These are phyloP conservation scores for Copsychus sechellarum DNA, from an alignment of 2,113 vertebrate species.

Conservation along the genomic window DNA sequence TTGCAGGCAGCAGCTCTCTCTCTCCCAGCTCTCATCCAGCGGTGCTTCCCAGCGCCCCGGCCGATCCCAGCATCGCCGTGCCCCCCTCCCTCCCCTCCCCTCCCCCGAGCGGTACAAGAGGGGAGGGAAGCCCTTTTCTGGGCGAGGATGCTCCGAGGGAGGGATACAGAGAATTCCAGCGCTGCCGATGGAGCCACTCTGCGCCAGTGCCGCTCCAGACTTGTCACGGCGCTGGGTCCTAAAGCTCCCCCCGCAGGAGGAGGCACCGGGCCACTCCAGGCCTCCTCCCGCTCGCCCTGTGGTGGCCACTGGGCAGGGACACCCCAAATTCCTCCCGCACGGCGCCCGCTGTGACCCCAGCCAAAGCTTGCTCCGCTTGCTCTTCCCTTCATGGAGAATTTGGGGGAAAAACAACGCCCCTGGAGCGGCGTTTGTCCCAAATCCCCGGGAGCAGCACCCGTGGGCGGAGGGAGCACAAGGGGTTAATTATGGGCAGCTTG, in stretches of 20 bases:
- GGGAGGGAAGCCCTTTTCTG: constrained; percentile 11
- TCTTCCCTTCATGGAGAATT: accelerated
- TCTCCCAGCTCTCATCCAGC: neutral
- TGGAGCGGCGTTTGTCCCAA: neutral
- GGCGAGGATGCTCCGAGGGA: constrained; percentile 31
- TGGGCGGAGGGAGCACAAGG: accelerated
- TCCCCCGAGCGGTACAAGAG: neutral
- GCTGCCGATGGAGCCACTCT: constrained; percentile 85
- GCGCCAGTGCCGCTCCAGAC: constrained; percentile 83
- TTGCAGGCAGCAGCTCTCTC: neutral
- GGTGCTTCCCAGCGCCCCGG: neutral
- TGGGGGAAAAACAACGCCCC: too few species aligned
- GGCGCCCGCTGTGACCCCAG: neutral
- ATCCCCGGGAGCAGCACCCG: neutral
- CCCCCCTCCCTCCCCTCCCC: neutral
- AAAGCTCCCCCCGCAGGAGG: constrained; percentile 68
- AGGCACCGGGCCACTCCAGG: neutral
- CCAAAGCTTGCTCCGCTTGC: accelerated
- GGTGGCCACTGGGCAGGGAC: accelerated
- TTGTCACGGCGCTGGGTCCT: constrained; percentile 86
- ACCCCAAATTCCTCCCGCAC: neutral
- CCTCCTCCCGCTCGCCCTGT: neutral
- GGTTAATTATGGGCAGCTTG: neutral
- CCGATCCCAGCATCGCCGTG: neutral
- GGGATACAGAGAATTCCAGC: constrained; percentile 35